Evolutionary conservation across 2,797 vertebrate species (phyloP), one percentile per base, ranked within the genome.

Genomic region (Halcyon chelicuti): DNA sequence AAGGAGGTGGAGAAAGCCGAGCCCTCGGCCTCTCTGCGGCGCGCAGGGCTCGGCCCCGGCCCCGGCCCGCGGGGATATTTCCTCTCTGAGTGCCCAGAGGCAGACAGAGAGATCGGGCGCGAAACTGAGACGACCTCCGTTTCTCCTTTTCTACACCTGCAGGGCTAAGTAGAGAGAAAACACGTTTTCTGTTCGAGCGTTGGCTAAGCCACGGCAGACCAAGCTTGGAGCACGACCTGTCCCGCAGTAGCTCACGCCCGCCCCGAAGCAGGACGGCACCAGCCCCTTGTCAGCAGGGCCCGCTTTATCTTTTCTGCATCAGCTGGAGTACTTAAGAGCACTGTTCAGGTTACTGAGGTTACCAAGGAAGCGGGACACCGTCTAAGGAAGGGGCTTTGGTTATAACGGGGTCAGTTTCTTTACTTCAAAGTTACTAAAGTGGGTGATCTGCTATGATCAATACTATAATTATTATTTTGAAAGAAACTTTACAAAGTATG

Each of bases 161-260:
- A 13, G 31, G 33, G 31, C 7, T 2, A 6, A 2, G 12, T 0
- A 5, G 26, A n/a, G 13, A 33, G 35, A 26, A 57, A 37, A 12
- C 13, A 4, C 7, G 0, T 15, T 67, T 46, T 0, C 7, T 2
- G 22, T 5, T 14, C 2, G 3, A 28, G 17, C 26, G 1, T 2
- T 4, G 4, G n/a, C 70, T 20, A 29, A 8, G 18, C 6, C 11
- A 1, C 55, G 18, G 82, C 73, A 40, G 31, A 14, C 2, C 5
- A 15, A 57, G 62, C 14, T 12, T 10, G 3, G 12, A 62, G 1
- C 5, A 0, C 1, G 4, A 1, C 33, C 22, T 3, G 0, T 7
- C 22, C 33, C 0, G 9, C 0, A 17, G 12, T 4, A 49, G 28
- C 52, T 7, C 5, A 10, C 4, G 4, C 15, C 33, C 23, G 26